These are phyloP conservation scores for Ceyx margarethae DNA, from an alignment of 2,113 vertebrate species.

Conservation along the genomic window DNA sequence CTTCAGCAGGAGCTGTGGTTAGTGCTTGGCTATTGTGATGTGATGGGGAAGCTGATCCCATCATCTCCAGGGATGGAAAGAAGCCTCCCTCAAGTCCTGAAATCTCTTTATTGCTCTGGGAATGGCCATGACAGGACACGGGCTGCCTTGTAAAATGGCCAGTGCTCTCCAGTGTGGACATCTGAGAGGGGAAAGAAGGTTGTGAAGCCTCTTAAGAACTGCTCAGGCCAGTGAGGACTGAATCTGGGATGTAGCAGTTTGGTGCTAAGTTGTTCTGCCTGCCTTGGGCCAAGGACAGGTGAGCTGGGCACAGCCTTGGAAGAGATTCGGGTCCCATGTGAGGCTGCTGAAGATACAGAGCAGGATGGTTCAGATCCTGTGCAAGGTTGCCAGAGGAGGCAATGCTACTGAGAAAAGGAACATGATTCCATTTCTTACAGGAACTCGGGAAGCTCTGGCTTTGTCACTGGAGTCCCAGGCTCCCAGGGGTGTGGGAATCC, in stretches of 20 bases:
- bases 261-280: background rate
- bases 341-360: background rate
- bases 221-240: background rate
- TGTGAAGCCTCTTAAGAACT: background rate
- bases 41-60: background rate
- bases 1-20: background rate
- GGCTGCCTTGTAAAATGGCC: background rate
- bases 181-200: background rate
- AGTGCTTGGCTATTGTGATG: rapidly evolving
- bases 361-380: background rate
- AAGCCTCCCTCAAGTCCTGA: background rate
- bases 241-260: background rate
- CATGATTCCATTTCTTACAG: background rate
- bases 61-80: background rate
- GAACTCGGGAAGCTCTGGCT: background rate
- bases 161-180: background rate
- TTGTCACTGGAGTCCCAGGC: background rate
- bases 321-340: background rate
- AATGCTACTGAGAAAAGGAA: background rate
- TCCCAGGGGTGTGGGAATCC: background rate
- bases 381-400: background rate
- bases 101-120: background rate
- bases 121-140: background rate
- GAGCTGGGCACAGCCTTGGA: background rate
- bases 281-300: background rate